Evolutionary conservation across 2,797 vertebrate genomes (phyloP).

Genomic region (Chloroceryle amazona): DNA sequence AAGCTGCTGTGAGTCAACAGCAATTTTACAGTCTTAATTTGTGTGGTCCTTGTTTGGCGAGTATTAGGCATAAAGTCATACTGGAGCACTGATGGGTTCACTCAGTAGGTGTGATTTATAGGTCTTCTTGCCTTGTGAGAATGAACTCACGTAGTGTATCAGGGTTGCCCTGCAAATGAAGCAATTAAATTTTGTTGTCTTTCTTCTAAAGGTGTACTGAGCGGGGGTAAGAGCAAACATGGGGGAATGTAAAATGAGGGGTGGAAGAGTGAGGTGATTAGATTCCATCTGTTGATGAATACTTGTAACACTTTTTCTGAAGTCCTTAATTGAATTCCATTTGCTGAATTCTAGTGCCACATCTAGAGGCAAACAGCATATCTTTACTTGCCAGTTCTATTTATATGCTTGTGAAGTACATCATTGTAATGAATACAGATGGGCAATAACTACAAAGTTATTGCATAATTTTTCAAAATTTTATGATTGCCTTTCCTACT

Average conservation of each 20-base stretch:
- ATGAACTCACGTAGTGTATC: constrained; percentile 15
- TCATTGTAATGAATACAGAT: constrained; percentile 85
- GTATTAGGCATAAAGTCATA: constrained; percentile 49
- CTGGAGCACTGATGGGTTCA: constrained; percentile 42
- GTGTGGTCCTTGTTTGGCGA: constrained; percentile 78
- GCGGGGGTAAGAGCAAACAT: not conserved
- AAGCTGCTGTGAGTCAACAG: constrained; percentile 72
- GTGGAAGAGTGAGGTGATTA: not conserved
- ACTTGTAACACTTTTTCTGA: not conserved
- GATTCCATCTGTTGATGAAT: constrained; percentile 28
- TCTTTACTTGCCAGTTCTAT: constrained; percentile 77
- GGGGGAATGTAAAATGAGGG: not conserved
- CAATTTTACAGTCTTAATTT: constrained; percentile 76
- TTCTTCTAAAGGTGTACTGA: constrained; percentile 13
- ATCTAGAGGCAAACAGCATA: constrained; percentile 59
- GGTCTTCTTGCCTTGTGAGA: constrained; percentile 8
- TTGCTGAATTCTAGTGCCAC: constrained; percentile 33
- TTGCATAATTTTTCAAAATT: constrained; percentile 85
- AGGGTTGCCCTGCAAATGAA: constrained; percentile 4
- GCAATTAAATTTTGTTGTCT: constrained; percentile 37
- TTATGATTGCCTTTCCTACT: constrained; percentile 82
- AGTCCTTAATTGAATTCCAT: constrained; percentile 62
- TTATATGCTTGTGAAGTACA: constrained; percentile 78
- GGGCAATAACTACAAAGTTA: constrained; percentile 83
- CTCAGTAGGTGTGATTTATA: constrained; percentile 53